Conservation (phyloP, 2,888 invertebrate genomes). For the Patella caerulea region DNA sequence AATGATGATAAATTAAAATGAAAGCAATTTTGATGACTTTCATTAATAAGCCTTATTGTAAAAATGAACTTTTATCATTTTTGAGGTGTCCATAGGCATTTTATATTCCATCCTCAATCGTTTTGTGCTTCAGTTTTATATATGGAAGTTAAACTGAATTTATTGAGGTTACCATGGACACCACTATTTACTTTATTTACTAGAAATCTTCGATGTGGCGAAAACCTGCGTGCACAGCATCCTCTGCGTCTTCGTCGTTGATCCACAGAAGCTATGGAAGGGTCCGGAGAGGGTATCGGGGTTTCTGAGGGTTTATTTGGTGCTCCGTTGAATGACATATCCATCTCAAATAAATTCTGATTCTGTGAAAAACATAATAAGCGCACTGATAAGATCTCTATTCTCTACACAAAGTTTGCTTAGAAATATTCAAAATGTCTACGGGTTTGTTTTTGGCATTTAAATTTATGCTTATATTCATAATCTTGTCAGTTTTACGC, state of each 20-base stretch:
- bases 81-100: no score
- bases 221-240: constrained; percentile 63
- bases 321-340: constrained; percentile 93
- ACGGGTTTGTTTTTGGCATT: no score
- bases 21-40: no score
- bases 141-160: neutral
- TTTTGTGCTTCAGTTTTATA: no score
- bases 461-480: no score
- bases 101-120: no score
- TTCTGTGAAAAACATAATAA: constrained; percentile 77
- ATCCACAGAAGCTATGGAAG: constrained; percentile 61
- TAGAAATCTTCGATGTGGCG: constrained; percentile 61
- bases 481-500: no score
- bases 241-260: constrained; percentile 50
- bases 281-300: constrained; percentile 71
- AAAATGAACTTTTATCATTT: no score
- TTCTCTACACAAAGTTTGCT: no score
- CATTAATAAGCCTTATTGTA: no score
- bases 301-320: constrained; percentile 83
- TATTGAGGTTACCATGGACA: neutral
- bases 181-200: constrained; percentile 48
- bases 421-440: no score
- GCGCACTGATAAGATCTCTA: neutral
- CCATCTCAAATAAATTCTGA: constrained; percentile 96
- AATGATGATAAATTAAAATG: no score